phyloP scores from a whole-genome alignment of 2,797 vertebrate species.

The Knipowitschia caucasica region DNA sequence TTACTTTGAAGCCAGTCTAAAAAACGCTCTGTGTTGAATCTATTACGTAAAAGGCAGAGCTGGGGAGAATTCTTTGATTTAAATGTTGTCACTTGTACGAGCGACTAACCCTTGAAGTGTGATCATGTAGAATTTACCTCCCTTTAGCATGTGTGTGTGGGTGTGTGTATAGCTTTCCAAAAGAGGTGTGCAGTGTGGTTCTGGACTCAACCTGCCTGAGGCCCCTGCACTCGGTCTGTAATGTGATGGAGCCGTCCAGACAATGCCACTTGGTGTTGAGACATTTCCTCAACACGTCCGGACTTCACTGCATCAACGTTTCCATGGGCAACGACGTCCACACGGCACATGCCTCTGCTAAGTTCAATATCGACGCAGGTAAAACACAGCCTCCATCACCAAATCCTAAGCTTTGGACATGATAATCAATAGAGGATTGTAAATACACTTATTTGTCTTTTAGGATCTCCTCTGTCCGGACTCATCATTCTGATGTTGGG shows the following conservation, averaged over 20 bases:
- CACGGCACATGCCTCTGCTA: constrained; percentile 82
- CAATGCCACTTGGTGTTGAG: constrained; percentile 84
- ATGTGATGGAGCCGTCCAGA: constrained; percentile 73
- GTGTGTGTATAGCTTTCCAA: constrained; percentile 74
- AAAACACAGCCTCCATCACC: neutral
- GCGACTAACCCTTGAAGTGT: no score
- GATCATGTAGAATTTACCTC: no score
- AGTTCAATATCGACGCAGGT: constrained; percentile 79
- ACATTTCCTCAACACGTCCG: constrained; percentile 83
- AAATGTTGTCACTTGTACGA: no score
- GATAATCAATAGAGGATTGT: neutral
- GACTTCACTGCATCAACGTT: constrained; percentile 89
- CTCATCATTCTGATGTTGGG: constrained; percentile 66
- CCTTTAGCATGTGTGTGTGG: neutral
- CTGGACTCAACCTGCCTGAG: constrained; percentile 81
- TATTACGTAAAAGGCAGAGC: no score
- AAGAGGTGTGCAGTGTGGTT: constrained; percentile 87
- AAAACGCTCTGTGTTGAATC: no score
- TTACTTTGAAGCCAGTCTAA: no score
- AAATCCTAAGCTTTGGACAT: neutral
- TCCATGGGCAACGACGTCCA: constrained; percentile 85
- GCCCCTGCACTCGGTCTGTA: constrained; percentile 78
- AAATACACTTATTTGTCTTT: constrained; percentile 14
- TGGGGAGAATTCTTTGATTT: no score
- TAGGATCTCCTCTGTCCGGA: constrained; percentile 57